These are phyloP conservation scores for Lepidocyrtoides sp. DNA, from an alignment of 2,888 invertebrate genomes.

Conservation along the genomic window DNA sequence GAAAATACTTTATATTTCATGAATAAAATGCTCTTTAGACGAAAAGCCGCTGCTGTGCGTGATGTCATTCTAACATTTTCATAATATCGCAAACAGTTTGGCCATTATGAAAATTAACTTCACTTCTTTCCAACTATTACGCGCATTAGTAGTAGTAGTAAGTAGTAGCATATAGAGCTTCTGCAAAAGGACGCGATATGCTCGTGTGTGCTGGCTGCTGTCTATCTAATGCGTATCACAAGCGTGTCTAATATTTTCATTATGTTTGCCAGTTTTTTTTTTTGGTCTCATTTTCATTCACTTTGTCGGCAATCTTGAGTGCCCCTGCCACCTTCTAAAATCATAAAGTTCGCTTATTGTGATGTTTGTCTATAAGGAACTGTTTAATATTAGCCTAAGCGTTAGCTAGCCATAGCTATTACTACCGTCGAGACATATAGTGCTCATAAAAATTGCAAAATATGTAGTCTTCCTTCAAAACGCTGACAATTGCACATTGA, in stretches of 20 bases:
- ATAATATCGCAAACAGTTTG: conserved; percentile 29
- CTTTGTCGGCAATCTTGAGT: conserved; percentile 42
- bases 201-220: not conserved
- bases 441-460: not conserved
- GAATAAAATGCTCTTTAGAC: conserved; percentile 28
- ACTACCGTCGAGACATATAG: not conserved
- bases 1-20: conserved; percentile 8
- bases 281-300: conserved; percentile 42
- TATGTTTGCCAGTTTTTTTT: conserved; percentile 10
- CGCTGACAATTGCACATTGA: too few species aligned
- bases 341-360: conserved; percentile 42
- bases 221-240: not conserved
- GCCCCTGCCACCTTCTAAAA: conserved; percentile 47
- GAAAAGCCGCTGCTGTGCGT: conserved; percentile 31
- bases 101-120: conserved; percentile 43
- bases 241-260: conserved; percentile 44
- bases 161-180: too few species aligned
- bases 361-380: conserved; percentile 50
- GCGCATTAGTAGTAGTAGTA: too few species aligned
- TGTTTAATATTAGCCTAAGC: conserved; percentile 9
- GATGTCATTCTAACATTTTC: conserved; percentile 34
- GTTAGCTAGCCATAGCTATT: not conserved
- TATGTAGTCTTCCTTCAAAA: not conserved
- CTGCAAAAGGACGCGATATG: conserved; percentile 1
- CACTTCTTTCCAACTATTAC: not conserved